Evolutionary conservation across 2,113 vertebrate genomes (phyloP).

Genomic region (Muntiacus muntjak): DNA sequence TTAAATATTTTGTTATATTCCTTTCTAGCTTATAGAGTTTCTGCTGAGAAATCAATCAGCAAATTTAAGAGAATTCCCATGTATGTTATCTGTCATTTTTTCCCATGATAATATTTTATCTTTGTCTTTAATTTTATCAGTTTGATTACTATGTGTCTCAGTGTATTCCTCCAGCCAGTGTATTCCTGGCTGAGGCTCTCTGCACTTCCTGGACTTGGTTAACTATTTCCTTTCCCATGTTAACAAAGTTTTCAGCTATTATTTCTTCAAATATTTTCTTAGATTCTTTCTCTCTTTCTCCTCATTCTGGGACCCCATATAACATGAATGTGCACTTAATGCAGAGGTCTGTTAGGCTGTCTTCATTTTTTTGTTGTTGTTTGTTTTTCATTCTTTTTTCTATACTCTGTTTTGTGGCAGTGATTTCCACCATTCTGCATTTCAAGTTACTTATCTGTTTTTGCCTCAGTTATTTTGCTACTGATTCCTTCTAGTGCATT

Average conservation of each 20-base stretch:
- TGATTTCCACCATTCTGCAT: not conserved
- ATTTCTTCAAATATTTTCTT: not conserved
- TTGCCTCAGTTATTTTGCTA: not conserved
- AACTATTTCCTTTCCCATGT: not conserved
- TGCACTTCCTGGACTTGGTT: not conserved
- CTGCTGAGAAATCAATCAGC: not conserved
- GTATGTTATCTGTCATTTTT: not conserved
- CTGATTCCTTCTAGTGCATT: not conserved
- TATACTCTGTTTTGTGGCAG: not conserved
- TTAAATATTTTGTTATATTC: not conserved
- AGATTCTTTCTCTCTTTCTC: not conserved
- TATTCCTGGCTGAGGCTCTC: not conserved
- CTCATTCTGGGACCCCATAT: not conserved
- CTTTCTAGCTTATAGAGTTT: not conserved
- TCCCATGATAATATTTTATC: not conserved
- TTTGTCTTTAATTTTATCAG: not conserved
- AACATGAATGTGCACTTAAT: not conserved
- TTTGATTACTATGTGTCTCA: not conserved
- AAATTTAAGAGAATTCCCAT: not conserved
- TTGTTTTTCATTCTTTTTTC: not conserved
- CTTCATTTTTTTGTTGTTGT: not conserved
- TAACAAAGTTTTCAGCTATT: not conserved
- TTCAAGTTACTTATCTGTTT: not conserved
- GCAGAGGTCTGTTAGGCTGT: not conserved
- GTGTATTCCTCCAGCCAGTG: not conserved